These are phyloP conservation scores for Cryptus viduatorius DNA, from an alignment of 2,888 invertebrate genomes.

Conservation along the genomic window DNA sequence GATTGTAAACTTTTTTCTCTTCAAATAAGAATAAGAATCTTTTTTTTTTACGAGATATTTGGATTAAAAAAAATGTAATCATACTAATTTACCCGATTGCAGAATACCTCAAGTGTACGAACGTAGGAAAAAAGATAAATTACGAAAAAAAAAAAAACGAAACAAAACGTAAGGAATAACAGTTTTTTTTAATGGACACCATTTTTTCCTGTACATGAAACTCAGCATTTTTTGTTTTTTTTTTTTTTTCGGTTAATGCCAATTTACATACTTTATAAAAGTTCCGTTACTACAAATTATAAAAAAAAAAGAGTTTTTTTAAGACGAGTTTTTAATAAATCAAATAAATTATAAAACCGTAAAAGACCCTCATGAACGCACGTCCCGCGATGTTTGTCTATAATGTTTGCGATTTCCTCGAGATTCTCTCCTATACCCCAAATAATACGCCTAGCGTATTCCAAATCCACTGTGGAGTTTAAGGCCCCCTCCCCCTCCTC, in stretches of 20 bases:
- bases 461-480: constrained; percentile 17
- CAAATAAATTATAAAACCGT: constrained; percentile 5
- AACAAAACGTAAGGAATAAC: too few relatives aligned
- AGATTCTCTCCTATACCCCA: not conserved
- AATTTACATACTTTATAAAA: too few relatives aligned
- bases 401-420: constrained; percentile 34
- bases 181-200: not conserved
- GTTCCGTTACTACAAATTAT: too few relatives aligned
- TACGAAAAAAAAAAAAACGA: too few relatives aligned
- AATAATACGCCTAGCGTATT: not conserved
- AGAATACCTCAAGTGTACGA: too few relatives aligned
- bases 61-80: too few relatives aligned
- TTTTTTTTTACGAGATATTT: too few relatives aligned
- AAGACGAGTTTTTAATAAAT: not conserved
- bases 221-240: not conserved
- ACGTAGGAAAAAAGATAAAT: too few relatives aligned
- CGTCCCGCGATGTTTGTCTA: constrained; percentile 32
- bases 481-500: not conserved
- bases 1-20: too few relatives aligned
- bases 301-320: not conserved
- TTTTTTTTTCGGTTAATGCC: not conserved
- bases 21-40: too few relatives aligned
- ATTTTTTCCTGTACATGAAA: not conserved
- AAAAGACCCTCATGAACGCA: not conserved
- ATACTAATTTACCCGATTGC: too few relatives aligned